Evolutionary conservation across 2,888 invertebrate species (phyloP).

Genomic region (Drosophila bunnanda): DNA sequence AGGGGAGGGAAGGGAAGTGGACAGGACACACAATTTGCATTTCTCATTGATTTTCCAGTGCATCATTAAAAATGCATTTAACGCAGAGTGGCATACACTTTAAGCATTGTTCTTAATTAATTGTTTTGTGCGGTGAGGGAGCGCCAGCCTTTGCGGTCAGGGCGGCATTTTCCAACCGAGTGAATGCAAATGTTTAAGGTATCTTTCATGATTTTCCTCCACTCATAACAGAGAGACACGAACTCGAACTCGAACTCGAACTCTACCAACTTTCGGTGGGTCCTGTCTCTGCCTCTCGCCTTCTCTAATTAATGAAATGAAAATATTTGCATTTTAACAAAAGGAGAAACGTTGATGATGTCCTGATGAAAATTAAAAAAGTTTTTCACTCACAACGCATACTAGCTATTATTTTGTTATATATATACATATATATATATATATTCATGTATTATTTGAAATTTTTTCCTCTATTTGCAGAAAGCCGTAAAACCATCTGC

Average conservation of each 20-base stretch:
- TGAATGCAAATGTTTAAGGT: neutral
- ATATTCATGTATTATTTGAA: constrained; percentile 3
- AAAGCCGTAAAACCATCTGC: constrained; percentile 82
- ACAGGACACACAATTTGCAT: constrained; percentile 32
- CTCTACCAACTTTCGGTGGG: neutral
- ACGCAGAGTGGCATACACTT: constrained; percentile 35
- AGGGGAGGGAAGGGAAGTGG: neutral
- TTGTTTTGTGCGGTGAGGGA: constrained; percentile 37
- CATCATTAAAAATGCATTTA: constrained; percentile 77
- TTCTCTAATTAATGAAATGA: constrained; percentile 64
- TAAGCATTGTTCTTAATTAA: constrained; percentile 52
- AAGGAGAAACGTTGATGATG: constrained; percentile 39
- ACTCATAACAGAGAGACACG: constrained; percentile 5
- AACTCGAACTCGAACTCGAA: constrained; percentile 3
- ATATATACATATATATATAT: neutral
- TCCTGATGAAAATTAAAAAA: constrained; percentile 66
- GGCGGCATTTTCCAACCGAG: constrained; percentile 7
- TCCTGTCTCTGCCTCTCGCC: neutral
- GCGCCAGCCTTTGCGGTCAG: constrained; percentile 20
- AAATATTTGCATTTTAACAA: constrained; percentile 64
- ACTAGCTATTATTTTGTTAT: neutral
- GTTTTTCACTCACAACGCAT: constrained; percentile 43
- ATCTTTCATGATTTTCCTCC: constrained; percentile 1
- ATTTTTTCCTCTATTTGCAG: constrained; percentile 66
- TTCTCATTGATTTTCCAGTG: constrained; percentile 61